Evolutionary conservation across 2,888 invertebrate species (phyloP).

Genomic region (Noctua comes): DNA sequence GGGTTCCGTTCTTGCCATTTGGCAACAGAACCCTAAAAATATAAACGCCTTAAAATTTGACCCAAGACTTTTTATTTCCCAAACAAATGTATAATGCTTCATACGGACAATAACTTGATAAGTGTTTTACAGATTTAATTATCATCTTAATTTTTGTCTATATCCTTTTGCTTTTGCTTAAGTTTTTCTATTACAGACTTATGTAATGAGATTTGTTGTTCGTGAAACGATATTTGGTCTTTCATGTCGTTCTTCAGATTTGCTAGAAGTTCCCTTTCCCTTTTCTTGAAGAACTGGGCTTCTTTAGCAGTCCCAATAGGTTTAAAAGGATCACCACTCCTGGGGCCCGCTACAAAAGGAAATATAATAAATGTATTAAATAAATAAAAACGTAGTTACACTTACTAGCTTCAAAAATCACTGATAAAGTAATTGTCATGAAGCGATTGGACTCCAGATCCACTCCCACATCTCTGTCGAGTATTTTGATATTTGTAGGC

Average conservation of each 20-base stretch:
- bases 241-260: constrained; percentile 21
- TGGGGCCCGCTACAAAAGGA: background rate
- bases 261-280: background rate
- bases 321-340: constrained; percentile 3
- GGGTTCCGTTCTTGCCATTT: too few species aligned
- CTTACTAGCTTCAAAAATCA: background rate
- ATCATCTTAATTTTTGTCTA: background rate
- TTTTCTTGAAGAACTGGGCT: constrained; percentile 23
- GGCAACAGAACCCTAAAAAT: background rate
- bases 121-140: background rate
- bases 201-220: constrained; percentile 27
- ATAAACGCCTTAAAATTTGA: background rate
- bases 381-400: background rate
- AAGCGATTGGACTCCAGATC: background rate
- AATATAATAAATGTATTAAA: background rate
- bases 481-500: background rate
- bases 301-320: constrained; percentile 25
- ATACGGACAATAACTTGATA: background rate
- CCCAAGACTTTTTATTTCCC: background rate
- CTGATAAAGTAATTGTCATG: background rate
- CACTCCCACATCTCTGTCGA: background rate
- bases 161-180: constrained; percentile 5
- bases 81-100: background rate
- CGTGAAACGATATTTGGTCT: constrained; percentile 19
- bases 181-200: constrained; percentile 9